Evolutionary conservation across 1,140 invertebrate species (phyloP).

Genomic region (Cheumatopsyche charites): DNA sequence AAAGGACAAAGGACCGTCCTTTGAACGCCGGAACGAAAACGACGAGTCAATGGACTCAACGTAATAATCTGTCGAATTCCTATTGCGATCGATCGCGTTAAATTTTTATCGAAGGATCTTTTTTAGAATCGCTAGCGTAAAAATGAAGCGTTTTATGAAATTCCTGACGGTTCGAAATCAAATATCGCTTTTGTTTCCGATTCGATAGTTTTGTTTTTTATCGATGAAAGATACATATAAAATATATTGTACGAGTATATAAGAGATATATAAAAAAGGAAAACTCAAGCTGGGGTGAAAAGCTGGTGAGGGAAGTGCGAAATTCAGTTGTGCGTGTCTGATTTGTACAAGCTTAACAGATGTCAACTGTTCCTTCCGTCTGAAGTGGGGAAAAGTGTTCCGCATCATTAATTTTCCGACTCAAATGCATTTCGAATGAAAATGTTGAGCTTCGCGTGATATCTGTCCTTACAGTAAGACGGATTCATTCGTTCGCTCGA

Average conservation of each 20-base stretch:
- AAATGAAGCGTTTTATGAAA: neutral
- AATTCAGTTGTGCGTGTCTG: neutral
- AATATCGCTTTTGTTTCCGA: too few relatives aligned
- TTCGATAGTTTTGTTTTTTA: neutral
- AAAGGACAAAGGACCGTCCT: conserved; percentile 25
- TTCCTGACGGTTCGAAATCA: too few relatives aligned
- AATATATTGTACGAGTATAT: too few relatives aligned
- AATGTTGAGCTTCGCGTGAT: conserved; percentile 1
- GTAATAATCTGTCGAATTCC: neutral
- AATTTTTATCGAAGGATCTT: neutral
- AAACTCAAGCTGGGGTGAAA: neutral
- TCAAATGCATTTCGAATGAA: conserved; percentile 19
- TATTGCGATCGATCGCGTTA: neutral
- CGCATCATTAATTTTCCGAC: conserved; percentile 41
- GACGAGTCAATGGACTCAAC: neutral
- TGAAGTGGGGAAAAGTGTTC: conserved; percentile 12
- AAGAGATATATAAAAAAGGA: neutral
- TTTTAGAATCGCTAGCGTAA: neutral
- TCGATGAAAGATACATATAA: neutral
- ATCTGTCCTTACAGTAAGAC: neutral
- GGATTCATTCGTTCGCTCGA: neutral
- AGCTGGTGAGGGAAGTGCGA: neutral
- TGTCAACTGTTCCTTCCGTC: conserved; percentile 1
- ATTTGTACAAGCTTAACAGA: conserved; percentile 16
- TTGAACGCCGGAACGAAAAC: conserved; percentile 5